A percentile compares a stretch with the other conserved stretches of the same genome.
Conservation (phyloP, 2,888 invertebrate species). For the Scrobipalpa atriplicella region DNA sequence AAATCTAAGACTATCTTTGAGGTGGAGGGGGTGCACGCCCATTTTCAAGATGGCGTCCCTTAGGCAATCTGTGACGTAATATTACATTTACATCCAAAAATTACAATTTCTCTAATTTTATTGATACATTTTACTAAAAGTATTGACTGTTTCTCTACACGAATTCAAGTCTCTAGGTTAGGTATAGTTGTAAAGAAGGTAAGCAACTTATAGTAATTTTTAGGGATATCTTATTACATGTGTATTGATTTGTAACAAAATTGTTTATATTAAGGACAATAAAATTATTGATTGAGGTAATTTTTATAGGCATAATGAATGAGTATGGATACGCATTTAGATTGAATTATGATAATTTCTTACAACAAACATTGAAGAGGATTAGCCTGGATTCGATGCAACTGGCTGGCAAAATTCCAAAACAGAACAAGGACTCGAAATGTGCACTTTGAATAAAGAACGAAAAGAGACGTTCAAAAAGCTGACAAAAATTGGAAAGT, state of each 20-base stretch:
- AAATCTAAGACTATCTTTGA: constrained; percentile 21
- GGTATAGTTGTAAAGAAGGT: not conserved
- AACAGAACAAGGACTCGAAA: constrained; percentile 7
- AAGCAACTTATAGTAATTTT: not conserved
- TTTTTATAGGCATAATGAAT: not conserved
- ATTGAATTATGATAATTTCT: not conserved
- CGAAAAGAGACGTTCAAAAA: constrained; percentile 19
- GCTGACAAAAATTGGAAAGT: constrained; percentile 37
- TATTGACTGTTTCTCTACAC: not conserved
- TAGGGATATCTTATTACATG: not conserved
- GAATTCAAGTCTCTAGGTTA: not conserved
- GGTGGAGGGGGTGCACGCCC: constrained; percentile 50
- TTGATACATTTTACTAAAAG: not conserved
- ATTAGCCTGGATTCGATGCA: not conserved
- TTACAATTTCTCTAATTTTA: constrained; percentile 6
- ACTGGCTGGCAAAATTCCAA: constrained; percentile 5
- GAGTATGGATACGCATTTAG: not conserved
- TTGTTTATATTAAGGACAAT: not conserved
- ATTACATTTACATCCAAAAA: constrained; percentile 12
- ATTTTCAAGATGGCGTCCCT: constrained; percentile 70
- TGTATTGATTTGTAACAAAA: constrained; percentile 11
- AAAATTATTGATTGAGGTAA: not conserved
- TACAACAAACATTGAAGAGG: not conserved
- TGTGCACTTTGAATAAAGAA: constrained; percentile 12
- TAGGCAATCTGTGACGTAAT: constrained; percentile 25